A percentile compares a stretch with the other conserved stretches of the same genome.
Conservation (phyloP, 2,113 vertebrate species). For the Thymallus thymallus region DNA sequence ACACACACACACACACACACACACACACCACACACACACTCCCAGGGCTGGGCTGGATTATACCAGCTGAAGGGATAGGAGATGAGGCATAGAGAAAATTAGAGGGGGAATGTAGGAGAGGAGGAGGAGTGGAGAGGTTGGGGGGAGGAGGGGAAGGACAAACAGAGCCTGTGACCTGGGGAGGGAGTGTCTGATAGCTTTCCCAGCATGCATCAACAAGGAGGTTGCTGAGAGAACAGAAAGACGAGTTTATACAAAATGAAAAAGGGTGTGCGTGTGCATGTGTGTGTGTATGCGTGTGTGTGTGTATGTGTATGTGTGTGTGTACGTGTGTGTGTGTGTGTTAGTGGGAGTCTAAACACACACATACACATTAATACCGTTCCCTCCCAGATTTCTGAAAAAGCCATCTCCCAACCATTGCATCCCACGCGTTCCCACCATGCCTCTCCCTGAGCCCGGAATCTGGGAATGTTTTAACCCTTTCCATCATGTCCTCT, state of each 20-base stretch:
- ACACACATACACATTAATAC: conserved; percentile 20
- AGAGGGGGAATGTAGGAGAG: conserved; percentile 22
- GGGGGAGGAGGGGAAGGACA: conserved; percentile 56
- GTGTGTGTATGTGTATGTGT: not conserved
- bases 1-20: conserved; percentile 32
- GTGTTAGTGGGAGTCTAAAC: conserved; percentile 47
- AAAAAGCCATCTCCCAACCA: conserved; percentile 36
- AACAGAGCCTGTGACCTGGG: conserved; percentile 64
- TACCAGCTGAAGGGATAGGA: conserved; percentile 61
- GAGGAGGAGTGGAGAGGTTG: conserved; percentile 10
- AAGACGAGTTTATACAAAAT: conserved; percentile 49
- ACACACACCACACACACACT: conserved; percentile 42
- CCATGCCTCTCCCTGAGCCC: conserved; percentile 40
- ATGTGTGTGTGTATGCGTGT: not conserved
- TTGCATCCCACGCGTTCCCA: conserved; percentile 58
- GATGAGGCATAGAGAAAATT: conserved; percentile 62
- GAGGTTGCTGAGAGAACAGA: conserved; percentile 66
- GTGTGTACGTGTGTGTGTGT: conserved; percentile 11
- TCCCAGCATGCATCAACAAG: conserved; percentile 63
- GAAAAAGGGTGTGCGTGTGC: conserved; percentile 8
- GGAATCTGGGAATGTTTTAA: conserved; percentile 39
- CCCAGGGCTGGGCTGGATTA: conserved; percentile 43
- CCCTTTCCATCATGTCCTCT: conserved; percentile 3
- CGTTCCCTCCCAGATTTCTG: conserved; percentile 14
- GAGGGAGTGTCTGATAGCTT: conserved; percentile 63